A percentile compares a stretch with the other conserved stretches of the same genome.
phyloP scores from a whole-genome alignment of 1,140 invertebrate genomes.

The Zaprionus gabonicus region DNA sequence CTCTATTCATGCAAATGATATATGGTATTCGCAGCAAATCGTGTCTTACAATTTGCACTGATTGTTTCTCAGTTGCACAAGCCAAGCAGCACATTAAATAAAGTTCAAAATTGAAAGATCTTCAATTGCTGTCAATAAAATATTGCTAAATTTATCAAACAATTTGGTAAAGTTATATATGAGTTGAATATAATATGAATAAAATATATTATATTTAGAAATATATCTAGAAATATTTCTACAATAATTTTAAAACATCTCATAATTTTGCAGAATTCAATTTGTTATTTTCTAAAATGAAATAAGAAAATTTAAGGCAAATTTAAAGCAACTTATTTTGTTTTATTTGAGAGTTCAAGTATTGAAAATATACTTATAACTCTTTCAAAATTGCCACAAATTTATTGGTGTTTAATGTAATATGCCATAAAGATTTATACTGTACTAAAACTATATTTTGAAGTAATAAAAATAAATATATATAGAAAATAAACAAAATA shows the following conservation, averaged over 20 bases:
- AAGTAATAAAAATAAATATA: too few relatives aligned
- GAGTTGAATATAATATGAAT: not conserved
- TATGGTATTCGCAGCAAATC: not conserved
- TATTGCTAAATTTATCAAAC: not conserved
- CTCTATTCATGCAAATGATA: not conserved
- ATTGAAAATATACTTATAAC: too few relatives aligned
- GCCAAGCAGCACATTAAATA: not conserved
- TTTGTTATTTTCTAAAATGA: not conserved
- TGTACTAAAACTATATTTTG: too few relatives aligned
- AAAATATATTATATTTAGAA: too few relatives aligned
- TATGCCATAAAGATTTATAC: too few relatives aligned
- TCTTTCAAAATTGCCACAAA: too few relatives aligned
- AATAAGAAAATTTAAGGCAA: too few relatives aligned
- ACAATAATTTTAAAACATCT: not conserved
- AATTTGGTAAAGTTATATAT: not conserved
- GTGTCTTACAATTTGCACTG: not conserved
- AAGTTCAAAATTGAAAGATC: not conserved
- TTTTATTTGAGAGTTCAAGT: too few relatives aligned
- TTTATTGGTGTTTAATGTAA: too few relatives aligned
- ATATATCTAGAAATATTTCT: not conserved
- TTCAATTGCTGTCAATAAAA: not conserved
- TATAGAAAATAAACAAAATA: too few relatives aligned
- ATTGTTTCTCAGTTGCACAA: constrained; percentile 7
- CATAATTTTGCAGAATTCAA: not conserved
- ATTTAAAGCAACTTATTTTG: too few relatives aligned